Percentiles rank a stretch among this genome's conserved stretches.
Conservation (phyloP, 2,888 invertebrate genomes). For the Holacanthella duospinosa region DNA sequence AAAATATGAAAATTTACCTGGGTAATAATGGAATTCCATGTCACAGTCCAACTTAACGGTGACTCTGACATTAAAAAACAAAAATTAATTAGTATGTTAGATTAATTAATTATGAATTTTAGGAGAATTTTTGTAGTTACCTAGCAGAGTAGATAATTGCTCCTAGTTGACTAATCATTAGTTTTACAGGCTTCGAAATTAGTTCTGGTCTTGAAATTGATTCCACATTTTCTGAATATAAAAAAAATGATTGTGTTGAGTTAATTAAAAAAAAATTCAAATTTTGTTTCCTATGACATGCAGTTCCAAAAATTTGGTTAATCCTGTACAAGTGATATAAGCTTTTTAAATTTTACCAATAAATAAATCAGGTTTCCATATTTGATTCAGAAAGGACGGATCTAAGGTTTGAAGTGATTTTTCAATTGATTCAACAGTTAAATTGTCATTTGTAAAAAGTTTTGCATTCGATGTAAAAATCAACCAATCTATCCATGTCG, state of each 20-base stretch:
- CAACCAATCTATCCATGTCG: background rate
- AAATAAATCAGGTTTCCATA: background rate
- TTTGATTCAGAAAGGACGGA: background rate
- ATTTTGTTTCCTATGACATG: too few species aligned
- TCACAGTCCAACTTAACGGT: background rate
- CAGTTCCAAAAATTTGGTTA: background rate
- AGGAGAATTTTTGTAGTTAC: too few species aligned
- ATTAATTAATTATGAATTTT: background rate
- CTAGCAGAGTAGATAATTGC: background rate
- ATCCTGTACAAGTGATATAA: background rate
- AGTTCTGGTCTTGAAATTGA: background rate
- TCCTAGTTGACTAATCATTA: background rate
- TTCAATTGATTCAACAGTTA: background rate
- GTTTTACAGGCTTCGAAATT: background rate
- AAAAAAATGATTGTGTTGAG: background rate
- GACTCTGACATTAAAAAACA: background rate
- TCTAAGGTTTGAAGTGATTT: background rate
- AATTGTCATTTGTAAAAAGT: background rate
- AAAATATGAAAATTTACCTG: too few species aligned
- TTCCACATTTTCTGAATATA: background rate
- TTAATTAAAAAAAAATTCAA: background rate
- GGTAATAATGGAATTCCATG: background rate
- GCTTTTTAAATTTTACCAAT: background rate
- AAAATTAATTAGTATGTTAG: background rate
- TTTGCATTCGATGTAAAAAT: background rate